Percentiles rank a stretch among this genome's conserved stretches.
Evolutionary conservation across 2,888 invertebrate genomes (phyloP).

Genomic region (Protodeltote pygarga): DNA sequence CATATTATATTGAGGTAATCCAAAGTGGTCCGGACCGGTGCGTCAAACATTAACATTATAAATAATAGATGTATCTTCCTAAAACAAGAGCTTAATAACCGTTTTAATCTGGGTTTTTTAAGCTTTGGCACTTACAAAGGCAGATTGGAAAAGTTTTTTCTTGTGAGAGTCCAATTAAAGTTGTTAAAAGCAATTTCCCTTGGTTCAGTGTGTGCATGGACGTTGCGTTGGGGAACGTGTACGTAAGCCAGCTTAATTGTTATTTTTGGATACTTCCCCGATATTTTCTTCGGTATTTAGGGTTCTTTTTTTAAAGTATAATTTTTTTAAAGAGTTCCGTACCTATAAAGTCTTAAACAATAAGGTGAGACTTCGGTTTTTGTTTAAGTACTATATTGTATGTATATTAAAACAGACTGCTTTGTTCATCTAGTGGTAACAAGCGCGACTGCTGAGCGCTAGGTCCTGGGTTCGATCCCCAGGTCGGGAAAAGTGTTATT

Average conservation of each 20-base stretch:
- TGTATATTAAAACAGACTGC: no score
- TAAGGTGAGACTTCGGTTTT: no score
- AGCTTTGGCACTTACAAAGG: conserved; percentile 76
- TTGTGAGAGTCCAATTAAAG: conserved; percentile 82
- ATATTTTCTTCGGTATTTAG: conserved; percentile 30
- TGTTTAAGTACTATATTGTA: no score
- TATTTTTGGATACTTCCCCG: conserved; percentile 46
- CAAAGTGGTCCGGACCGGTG: conserved; percentile 35
- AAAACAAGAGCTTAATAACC: conserved; percentile 66
- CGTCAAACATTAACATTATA: conserved; percentile 32
- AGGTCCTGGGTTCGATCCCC: no score
- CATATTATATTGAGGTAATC: conserved; percentile 21
- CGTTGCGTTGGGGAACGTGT: conserved; percentile 41
- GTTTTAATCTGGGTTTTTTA: conserved; percentile 74
- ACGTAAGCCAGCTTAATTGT: conserved; percentile 47
- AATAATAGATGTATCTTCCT: conserved; percentile 51
- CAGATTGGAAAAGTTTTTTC: conserved; percentile 85
- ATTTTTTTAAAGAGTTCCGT: not conserved
- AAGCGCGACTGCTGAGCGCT: no score
- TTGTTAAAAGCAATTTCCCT: conserved; percentile 83
- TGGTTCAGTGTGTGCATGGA: conserved; percentile 65
- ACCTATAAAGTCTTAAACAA: no score
- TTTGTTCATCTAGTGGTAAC: no score
- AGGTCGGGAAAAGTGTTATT: no score
- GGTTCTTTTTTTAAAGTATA: not conserved